These are phyloP conservation scores for Connochaetes taurinus DNA, from an alignment of 2,113 vertebrate species.

Conservation along the genomic window DNA sequence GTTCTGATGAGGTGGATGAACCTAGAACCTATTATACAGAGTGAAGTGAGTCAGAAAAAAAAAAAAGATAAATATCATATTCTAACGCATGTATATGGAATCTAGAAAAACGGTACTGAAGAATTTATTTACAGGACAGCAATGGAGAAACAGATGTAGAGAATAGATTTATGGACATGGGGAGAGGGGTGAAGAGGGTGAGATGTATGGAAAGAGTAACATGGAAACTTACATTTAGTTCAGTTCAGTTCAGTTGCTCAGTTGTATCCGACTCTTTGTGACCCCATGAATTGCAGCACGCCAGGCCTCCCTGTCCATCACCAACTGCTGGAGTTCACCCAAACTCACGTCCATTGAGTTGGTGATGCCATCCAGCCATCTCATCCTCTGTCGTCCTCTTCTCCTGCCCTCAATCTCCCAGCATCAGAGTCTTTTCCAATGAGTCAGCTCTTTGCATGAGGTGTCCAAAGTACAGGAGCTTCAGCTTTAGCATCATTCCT, in stretches of 20 bases:
- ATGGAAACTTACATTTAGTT: not conserved
- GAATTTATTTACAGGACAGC: not conserved
- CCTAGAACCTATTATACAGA: not conserved
- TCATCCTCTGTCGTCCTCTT: no score
- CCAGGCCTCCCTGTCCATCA: no score
- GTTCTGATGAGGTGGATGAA: not conserved
- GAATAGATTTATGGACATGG: not conserved
- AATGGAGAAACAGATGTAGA: not conserved
- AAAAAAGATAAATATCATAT: not conserved
- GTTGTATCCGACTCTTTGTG: accelerated
- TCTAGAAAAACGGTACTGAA: not conserved
- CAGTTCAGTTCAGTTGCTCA: no score
- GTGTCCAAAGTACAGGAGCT: no score
- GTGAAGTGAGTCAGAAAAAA: not conserved
- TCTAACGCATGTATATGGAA: not conserved
- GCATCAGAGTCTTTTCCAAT: no score
- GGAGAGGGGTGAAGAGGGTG: not conserved
- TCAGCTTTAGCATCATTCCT: no score
- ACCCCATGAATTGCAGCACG: no score
- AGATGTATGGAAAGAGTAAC: not conserved
- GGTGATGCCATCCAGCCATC: no score
- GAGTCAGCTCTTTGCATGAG: no score
- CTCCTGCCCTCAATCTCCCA: no score
- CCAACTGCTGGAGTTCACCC: no score
- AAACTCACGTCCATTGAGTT: accelerated